Evolutionary conservation across 2,113 vertebrate genomes (phyloP).

Genomic region (Hydropotes inermis): DNA sequence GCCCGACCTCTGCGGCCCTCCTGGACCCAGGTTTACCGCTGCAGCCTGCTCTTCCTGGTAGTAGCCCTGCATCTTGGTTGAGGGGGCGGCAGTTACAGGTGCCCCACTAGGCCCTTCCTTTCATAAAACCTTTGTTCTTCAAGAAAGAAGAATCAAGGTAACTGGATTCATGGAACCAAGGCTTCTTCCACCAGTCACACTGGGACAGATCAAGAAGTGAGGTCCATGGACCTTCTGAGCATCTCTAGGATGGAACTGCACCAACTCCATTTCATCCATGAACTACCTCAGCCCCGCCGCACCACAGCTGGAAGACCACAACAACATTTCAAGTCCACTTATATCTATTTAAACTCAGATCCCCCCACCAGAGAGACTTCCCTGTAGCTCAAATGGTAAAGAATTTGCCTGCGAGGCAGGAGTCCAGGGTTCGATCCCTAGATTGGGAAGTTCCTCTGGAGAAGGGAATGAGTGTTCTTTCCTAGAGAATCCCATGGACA

Average conservation of each 20-base stretch:
- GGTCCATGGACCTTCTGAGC: fast-evolving
- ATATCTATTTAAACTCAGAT: fast-evolving
- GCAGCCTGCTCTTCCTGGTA: fast-evolving
- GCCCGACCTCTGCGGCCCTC: fast-evolving
- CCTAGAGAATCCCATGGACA: not conserved
- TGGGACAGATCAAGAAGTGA: too few species aligned
- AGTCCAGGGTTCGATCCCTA: not conserved
- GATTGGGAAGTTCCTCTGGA: not conserved
- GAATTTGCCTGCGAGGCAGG: not conserved
- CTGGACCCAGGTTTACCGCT: fast-evolving
- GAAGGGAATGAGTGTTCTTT: not conserved
- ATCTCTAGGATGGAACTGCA: fast-evolving
- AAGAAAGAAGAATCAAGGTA: fast-evolving
- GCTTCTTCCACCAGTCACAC: fast-evolving
- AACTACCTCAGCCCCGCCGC: fast-evolving
- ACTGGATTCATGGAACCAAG: fast-evolving
- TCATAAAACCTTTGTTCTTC: fast-evolving
- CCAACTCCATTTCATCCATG: fast-evolving
- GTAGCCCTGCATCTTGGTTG: fast-evolving
- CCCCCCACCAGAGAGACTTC: fast-evolving
- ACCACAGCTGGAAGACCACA: fast-evolving
- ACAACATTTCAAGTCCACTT: fast-evolving
- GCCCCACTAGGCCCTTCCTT: fast-evolving
- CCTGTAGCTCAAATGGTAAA: not conserved
- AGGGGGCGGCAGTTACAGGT: fast-evolving